phyloP scores from a whole-genome alignment of 2,113 vertebrate genomes.

The Ammodytes marinus region DNA sequence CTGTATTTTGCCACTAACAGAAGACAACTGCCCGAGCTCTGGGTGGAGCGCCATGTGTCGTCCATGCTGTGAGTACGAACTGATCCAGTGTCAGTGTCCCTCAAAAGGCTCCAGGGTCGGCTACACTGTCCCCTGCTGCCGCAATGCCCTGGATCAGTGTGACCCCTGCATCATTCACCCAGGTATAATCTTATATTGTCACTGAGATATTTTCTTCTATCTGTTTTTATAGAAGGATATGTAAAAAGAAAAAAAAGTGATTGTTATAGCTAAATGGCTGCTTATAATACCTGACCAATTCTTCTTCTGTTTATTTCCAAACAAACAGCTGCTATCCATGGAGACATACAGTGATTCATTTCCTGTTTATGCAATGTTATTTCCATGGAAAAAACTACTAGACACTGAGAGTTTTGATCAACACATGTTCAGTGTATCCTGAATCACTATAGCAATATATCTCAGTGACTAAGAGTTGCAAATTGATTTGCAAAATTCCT shows the following conservation, averaged over 20 bases:
- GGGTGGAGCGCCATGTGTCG: slow-evolving; percentile 94
- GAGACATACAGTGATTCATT: neutral
- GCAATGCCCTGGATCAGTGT: slow-evolving; percentile 91
- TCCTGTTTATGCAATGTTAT: too few species aligned
- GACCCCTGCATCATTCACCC: slow-evolving; percentile 95
- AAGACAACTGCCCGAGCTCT: slow-evolving; percentile 90
- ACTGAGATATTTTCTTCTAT: neutral
- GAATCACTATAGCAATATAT: neutral
- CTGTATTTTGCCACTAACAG: slow-evolving; percentile 71
- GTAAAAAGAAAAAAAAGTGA: too few species aligned
- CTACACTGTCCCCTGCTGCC: slow-evolving; percentile 95
- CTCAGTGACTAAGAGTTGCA: neutral
- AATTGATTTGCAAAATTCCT: neutral
- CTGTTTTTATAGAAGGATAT: too few species aligned
- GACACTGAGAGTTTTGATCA: too few species aligned
- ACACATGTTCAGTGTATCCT: neutral
- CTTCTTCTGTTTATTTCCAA: neutral
- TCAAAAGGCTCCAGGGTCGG: slow-evolving; percentile 88
- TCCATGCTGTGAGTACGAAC: slow-evolving; percentile 93
- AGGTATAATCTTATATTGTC: slow-evolving; percentile 79
- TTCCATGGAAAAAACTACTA: too few species aligned
- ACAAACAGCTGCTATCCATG: too few species aligned
- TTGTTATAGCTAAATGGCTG: too few species aligned
- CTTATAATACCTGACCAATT: neutral
- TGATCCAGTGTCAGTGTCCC: slow-evolving; percentile 91